Conservation (phyloP, 2,113 vertebrate species). For the Psephotus haematonotus region DNA sequence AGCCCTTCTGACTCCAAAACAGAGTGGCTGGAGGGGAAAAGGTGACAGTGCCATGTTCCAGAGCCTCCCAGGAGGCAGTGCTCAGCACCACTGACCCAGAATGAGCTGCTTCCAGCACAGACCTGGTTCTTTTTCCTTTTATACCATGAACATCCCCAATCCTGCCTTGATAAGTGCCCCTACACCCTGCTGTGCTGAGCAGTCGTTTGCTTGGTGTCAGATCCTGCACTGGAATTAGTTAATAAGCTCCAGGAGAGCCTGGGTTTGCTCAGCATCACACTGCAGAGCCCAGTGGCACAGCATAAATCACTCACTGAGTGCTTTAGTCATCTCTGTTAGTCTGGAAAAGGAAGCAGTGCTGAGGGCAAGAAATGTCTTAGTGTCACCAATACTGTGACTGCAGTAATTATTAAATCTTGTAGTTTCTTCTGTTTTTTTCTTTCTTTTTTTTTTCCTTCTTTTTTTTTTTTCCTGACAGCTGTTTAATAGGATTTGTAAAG, state of each 20-base stretch:
- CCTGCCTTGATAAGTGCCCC: background rate
- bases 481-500: background rate
- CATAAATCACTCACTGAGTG: accelerated
- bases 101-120: background rate
- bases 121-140: background rate
- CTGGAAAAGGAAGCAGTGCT: background rate
- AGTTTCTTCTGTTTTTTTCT: background rate
- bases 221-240: background rate
- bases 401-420: background rate
- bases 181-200: background rate
- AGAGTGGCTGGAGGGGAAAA: background rate
- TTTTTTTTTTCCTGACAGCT: background rate
- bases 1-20: background rate
- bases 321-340: background rate
- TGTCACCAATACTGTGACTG: background rate
- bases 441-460: background rate
- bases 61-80: background rate
- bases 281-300: background rate
- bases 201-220: background rate
- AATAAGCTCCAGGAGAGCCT: background rate
- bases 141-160: background rate
- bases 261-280: background rate
- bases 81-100: background rate
- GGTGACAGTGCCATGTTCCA: accelerated
- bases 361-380: background rate